Evolutionary conservation across 2,888 invertebrate genomes (phyloP).

Genomic region (Nowickia ferox): DNA sequence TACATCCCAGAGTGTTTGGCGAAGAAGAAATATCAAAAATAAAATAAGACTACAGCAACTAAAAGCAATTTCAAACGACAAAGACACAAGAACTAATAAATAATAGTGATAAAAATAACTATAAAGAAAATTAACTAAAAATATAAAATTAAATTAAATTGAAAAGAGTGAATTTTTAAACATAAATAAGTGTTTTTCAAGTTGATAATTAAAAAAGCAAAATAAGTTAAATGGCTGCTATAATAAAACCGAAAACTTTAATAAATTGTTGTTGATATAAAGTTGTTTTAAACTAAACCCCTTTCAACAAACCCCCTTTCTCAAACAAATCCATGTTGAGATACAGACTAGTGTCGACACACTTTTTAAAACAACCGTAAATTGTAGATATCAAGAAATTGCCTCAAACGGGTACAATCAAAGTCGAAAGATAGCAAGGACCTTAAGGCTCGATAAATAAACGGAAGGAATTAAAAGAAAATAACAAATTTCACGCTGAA

Average conservation of each 20-base stretch:
- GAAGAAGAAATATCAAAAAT: conserved; percentile 27
- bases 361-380: conserved; percentile 96
- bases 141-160: conserved; percentile 13
- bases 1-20: neutral
- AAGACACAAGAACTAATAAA: conserved; percentile 10
- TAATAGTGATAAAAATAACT: neutral
- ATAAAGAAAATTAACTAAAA: neutral
- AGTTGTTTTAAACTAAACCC: conserved; percentile 71
- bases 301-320: conserved; percentile 44
- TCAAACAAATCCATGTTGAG: conserved; percentile 89
- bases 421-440: conserved; percentile 56
- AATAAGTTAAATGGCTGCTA: conserved; percentile 65
- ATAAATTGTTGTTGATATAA: conserved; percentile 57
- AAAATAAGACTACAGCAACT: conserved; percentile 5
- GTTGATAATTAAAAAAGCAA: neutral
- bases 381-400: conserved; percentile 80
- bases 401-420: conserved; percentile 57
- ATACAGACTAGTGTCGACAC: conserved; percentile 95
- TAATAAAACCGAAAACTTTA: conserved; percentile 56
- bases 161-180: neutral
- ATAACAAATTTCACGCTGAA: conserved; percentile 4
- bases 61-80: neutral
- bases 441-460: conserved; percentile 67
- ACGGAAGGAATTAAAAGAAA: conserved; percentile 32
- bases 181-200: neutral